Evolutionary conservation across 2,113 vertebrate genomes (phyloP).

Genomic region (Nibea coibor): DNA sequence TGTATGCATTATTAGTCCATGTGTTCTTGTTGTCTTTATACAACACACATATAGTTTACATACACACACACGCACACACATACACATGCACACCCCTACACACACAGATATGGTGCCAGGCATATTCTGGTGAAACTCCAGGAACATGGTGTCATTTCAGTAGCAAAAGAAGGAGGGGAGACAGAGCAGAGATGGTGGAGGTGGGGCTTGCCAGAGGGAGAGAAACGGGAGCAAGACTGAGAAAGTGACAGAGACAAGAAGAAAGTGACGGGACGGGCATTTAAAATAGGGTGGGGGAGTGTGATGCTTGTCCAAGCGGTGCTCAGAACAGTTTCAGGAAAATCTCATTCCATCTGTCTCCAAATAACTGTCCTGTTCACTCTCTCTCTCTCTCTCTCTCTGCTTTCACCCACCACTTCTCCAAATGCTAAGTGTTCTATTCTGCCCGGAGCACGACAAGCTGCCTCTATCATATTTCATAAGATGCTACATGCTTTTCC

Average conservation of each 20-base stretch:
- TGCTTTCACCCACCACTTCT: constrained; percentile 22
- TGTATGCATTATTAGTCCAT: neutral
- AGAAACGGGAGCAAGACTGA: neutral
- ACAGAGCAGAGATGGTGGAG: neutral
- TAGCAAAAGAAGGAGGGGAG: neutral
- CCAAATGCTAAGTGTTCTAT: constrained; percentile 34
- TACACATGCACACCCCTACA: neutral
- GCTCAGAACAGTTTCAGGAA: constrained; percentile 54
- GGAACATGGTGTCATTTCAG: constrained; percentile 50
- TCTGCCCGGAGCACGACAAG: constrained; percentile 43
- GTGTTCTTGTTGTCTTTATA: neutral
- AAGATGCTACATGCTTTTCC: neutral
- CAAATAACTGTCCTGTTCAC: constrained; percentile 26
- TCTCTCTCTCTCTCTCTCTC: neutral
- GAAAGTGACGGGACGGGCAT: constrained; percentile 1
- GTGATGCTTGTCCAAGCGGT: constrained; percentile 15
- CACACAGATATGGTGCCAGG: neutral
- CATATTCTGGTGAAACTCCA: constrained; percentile 12
- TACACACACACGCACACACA: no score
- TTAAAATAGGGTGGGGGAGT: neutral
- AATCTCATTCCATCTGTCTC: constrained; percentile 59
- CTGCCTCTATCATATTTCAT: constrained; percentile 40
- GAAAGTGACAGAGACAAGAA: neutral
- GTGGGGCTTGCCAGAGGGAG: neutral
- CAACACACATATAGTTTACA: neutral